Conservation (phyloP, 1,140 invertebrate species). For the Heterodera schachtii region DNA sequence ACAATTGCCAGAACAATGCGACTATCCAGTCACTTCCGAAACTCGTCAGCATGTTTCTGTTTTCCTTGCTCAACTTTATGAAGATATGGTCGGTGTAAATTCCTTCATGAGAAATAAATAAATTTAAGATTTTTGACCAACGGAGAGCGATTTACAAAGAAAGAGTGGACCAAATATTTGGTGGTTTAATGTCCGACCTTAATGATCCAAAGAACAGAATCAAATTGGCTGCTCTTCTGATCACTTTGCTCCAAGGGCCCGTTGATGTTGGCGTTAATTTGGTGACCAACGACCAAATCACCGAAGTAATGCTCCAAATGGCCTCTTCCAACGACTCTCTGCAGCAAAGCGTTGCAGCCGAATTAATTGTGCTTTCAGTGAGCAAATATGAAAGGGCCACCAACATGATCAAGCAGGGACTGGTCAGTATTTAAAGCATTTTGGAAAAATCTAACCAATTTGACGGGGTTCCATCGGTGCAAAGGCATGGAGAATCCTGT, state of each 20-base stretch:
- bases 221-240: slow-evolving; percentile 83
- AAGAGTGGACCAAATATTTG: slow-evolving; percentile 66
- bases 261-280: slow-evolving; percentile 70
- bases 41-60: slow-evolving; percentile 69
- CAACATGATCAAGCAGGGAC: slow-evolving; percentile 84
- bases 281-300: slow-evolving; percentile 85
- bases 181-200: slow-evolving; percentile 52
- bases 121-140: slow-evolving; percentile 60
- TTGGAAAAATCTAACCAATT: too few relatives aligned
- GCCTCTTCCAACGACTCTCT: slow-evolving; percentile 78
- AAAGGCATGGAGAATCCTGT: too few relatives aligned
- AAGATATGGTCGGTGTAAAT: slow-evolving; percentile 65
- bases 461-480: too few relatives aligned
- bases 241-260: slow-evolving; percentile 77
- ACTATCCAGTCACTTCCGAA: slow-evolving; percentile 66
- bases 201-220: slow-evolving; percentile 41
- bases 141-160: slow-evolving; percentile 67
- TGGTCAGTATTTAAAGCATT: slow-evolving; percentile 62
- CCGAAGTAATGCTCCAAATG: slow-evolving; percentile 96
- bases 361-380: slow-evolving; percentile 73
- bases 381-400: slow-evolving; percentile 96
- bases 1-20: slow-evolving; percentile 67
- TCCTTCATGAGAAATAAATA: background rate
- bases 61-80: slow-evolving; percentile 68
- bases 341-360: slow-evolving; percentile 57